Base-by-base conservation (phyloP, 1,140 invertebrate species). In the Druon quercuslanigerum region DNA sequence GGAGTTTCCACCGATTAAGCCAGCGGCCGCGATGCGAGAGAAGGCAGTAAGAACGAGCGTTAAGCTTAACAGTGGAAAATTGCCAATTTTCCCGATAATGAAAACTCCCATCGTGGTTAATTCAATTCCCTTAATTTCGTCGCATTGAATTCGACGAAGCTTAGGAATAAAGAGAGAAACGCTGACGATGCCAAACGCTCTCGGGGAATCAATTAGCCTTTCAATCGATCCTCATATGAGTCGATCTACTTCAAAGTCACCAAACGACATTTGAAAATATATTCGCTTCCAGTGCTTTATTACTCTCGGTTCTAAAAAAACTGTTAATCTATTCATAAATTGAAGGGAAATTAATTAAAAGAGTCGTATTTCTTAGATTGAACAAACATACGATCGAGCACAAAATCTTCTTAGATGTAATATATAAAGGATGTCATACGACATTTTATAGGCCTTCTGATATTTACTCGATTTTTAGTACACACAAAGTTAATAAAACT, bases 51-150 rank as follows among this genome's bases (percentile, higher is more conserved):
- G 84, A 86, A 85, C 78, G 81, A 75, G 82, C 83, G 82, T 87
- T 84, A 81, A 85, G 85, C 83, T 88, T 87, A 86, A 87, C 86
- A 87, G 84, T 89, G 87, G 89, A 90, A 90, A 89, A 90, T 90
- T 90, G 87, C 82, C 88, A 88, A 89, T 89, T 90, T 90, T 90
- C 86, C 83, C 87, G 87, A 90, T 90, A 90, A 90, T 88, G 88
- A 90, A 90, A 90, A 88, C 83, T 87, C 84, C 83, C 84, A 83
- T 86, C 79, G 86, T 77, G 85, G 86, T 87, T 90, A 90, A 90
- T 90, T 89, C 87, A 87, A 90, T 90, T 89, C 84, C 85, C 82
- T 88, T 89, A 87, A 89, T 90, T 89, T 89, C 87, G 82, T 87
- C 81, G 85, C 86, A 84, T 87, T 83, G 83, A 88, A 87, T 86